Evolutionary conservation across 2,888 invertebrate species (phyloP), one percentile per base, ranked within the genome.

Genomic region (Eugnorisma glareosa): DNA sequence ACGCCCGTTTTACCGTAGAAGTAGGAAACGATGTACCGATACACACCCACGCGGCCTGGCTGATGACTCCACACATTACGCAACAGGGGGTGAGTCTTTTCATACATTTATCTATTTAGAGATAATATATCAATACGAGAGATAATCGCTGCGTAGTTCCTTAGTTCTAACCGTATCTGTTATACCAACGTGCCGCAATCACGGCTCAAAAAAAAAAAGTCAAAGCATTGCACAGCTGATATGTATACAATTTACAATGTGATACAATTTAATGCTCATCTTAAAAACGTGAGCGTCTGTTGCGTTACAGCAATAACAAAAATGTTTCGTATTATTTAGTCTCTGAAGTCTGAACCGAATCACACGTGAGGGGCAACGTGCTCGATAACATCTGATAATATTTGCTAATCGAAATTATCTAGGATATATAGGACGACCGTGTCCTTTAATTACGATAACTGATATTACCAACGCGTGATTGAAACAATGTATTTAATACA

Each of bases 301-400:
- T 73, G 40, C 57, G 66, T 45, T 61, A 51, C 21, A 51, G 28
- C 37, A 72, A 68, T 51, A 69, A 67, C 15, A 48, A 70, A 43
- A 77, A 74, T 51, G 10, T 67, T 63, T 57, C 54, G 51, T 66
- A 63, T 43, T 57, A 66, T 67, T 59, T 54, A 61, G 43, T 68
- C 28, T 67, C 73, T 67, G 37, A 75, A 78, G n/a, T 67, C 73
- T 67, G 37, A 75, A 78, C 78, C 37, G 40, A 73, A 67, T 28
- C 57, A 64, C 76, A 86, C 78, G 77, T 82, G 82, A 69, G 24
- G 21, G 6, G 66, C 35, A 80, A 86, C 80, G 86, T 86, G 80
- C 66, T 13, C 66, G 86, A 86, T 84, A 81, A 69, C 66, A 51
- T 75, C 74, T 71, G 64, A 82, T 84, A 76, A 73, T 74, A 74